These are phyloP conservation scores for Nasonia giraulti DNA, from an alignment of 1,140 invertebrate species.

Conservation along the genomic window DNA sequence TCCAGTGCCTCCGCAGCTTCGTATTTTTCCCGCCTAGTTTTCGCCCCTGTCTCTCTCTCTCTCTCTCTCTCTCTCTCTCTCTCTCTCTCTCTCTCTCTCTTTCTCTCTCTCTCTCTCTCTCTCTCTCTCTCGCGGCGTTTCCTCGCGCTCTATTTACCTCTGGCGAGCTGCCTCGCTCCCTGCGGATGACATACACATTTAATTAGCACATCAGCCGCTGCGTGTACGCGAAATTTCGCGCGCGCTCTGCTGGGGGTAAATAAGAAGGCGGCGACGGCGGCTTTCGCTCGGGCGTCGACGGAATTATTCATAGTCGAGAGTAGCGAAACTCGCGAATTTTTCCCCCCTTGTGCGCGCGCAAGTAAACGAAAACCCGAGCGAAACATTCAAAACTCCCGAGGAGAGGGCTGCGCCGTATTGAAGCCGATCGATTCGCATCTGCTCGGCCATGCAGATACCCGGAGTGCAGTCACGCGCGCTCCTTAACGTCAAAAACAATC, in stretches of 20 bases:
- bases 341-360: neutral
- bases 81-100: no score
- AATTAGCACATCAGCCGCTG: slow-evolving; percentile 2
- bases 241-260: neutral
- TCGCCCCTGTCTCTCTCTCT: no score
- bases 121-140: no score
- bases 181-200: slow-evolving; percentile 12
- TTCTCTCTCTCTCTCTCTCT: no score
- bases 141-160: slow-evolving; percentile 2
- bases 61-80: no score
- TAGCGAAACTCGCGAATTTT: neutral
- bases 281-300: neutral
- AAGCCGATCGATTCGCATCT: neutral
- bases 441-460: neutral
- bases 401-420: neutral
- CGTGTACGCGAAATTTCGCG: neutral
- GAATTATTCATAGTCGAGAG: neutral
- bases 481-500: slow-evolving; percentile 35
- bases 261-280: neutral
- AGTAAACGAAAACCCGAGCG: neutral
- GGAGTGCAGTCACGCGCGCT: slow-evolving; percentile 27
- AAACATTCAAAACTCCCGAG: neutral
- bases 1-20: neutral
- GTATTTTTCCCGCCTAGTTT: neutral
- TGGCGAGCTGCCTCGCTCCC: neutral